Conservation (phyloP, 2,888 invertebrate species). For the Antitype chi region DNA sequence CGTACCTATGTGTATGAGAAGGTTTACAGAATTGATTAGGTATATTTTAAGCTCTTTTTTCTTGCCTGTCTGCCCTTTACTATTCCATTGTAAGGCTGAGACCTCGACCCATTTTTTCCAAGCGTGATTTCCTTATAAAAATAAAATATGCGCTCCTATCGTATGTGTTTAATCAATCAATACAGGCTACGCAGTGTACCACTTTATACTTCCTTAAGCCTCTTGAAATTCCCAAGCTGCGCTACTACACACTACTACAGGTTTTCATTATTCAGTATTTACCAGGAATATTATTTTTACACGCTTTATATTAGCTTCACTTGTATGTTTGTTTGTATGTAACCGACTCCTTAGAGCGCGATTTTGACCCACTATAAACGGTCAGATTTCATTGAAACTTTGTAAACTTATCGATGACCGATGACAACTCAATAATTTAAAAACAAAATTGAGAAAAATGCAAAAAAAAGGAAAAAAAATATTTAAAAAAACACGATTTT, state of each 20-base stretch:
- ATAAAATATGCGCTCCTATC: conserved; percentile 28
- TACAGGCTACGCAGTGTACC: conserved; percentile 16
- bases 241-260: not conserved
- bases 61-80: conserved; percentile 3
- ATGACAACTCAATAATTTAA: too few relatives aligned
- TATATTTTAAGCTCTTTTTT: conserved; percentile 23
- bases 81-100: conserved; percentile 4
- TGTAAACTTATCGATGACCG: too few relatives aligned
- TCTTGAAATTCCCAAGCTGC: conserved; percentile 24
- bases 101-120: conserved; percentile 2
- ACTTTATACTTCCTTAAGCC: conserved; percentile 24
- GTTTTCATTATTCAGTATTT: conserved; percentile 14
- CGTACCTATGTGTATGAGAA: not conserved
- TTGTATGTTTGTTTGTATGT: too few relatives aligned
- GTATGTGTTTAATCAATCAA: conserved; percentile 53
- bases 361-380: too few relatives aligned
- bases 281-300: not conserved
- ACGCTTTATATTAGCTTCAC: too few relatives aligned
- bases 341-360: too few relatives aligned
- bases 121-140: conserved; percentile 32
- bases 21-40: not conserved
- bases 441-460: too few relatives aligned
- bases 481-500: too few relatives aligned
- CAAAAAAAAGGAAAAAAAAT: too few relatives aligned
- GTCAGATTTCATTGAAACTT: too few relatives aligned